Percentiles rank a stretch among this genome's conserved stretches.
Evolutionary conservation across 2,888 invertebrate genomes (phyloP).

Genomic region (Salpingus planirostris): DNA sequence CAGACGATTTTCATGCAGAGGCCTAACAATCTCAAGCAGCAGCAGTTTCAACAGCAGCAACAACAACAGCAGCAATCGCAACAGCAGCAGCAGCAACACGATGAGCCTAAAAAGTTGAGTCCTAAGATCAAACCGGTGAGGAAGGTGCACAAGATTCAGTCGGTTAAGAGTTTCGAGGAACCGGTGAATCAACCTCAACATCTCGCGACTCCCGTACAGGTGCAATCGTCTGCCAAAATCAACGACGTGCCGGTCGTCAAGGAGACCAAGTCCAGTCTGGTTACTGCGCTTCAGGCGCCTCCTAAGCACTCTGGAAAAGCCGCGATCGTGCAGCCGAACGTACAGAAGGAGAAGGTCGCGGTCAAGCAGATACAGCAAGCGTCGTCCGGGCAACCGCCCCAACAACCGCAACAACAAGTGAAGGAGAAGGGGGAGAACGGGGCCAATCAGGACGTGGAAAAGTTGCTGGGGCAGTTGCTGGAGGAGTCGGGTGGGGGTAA

Average conservation of each 20-base stretch:
- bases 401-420: slow-evolving; percentile 3
- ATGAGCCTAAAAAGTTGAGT: slow-evolving; percentile 28
- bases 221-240: no score
- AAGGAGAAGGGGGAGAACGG: slow-evolving; percentile 20
- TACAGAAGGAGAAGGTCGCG: slow-evolving; percentile 13
- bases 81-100: slow-evolving; percentile 8
- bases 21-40: slow-evolving; percentile 20
- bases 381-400: not conserved
- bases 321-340: slow-evolving; percentile 33
- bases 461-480: slow-evolving; percentile 35
- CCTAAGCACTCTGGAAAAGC: slow-evolving; percentile 27
- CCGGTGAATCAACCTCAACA: no score
- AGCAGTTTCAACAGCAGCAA: slow-evolving; percentile 10
- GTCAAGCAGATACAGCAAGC: not conserved
- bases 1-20: slow-evolving; percentile 42
- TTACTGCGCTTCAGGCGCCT: slow-evolving; percentile 27
- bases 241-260: slow-evolving; percentile 24
- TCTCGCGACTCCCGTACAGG: no score
- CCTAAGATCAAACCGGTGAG: slow-evolving; percentile 37
- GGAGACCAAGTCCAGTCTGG: slow-evolving; percentile 19
- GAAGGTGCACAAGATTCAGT: slow-evolving; percentile 22
- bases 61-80: slow-evolving; percentile 7
- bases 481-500: slow-evolving; percentile 30
- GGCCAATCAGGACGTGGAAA: slow-evolving; percentile 34
- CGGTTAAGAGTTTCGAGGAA: slow-evolving; percentile 23